Evolutionary conservation across 37 sponge, comb jelly and placozoan species (phyloP), one percentile per base, ranked within the genome.

Genomic region (Cliona cf. orientalis): DNA sequence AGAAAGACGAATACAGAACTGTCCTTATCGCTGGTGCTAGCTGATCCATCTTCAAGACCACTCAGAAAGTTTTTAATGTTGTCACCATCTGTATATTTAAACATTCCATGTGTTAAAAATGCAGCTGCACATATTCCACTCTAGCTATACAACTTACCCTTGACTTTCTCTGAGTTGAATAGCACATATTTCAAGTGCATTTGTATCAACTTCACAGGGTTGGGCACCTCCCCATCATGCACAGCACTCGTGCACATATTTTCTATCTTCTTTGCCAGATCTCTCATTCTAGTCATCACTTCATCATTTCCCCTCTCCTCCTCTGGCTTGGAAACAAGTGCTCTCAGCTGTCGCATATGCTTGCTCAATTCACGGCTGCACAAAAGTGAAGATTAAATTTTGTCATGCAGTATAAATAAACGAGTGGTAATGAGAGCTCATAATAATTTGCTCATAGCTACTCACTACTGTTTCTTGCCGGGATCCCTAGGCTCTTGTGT

Each of bases 41-140:
- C 82, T 5, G 82, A 81, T 22, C 72, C 53, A 46, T 81, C 82
- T 64, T 81, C 82, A 35, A 81, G 34, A 6, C 82, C 82, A 72
- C n/a, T 61, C 46, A 81, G 72, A 59, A 81, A 81, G 40, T 59
- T 71, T 64, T 72, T 71, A 2, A 71, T 53, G 41, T 81, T 81
- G 35, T 81, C 58, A 22, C 34, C 82, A 71, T 81, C 82, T 61
- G 29, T 26, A 61, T 22, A 61, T 21, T 26, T 14, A 7, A 61
- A 6, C 6, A n/a, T 35, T n/a, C 28, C 9, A 12, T 36, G 35
- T 35, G 70, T n/a, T 4, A 49, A 26, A 46, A 72, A 46, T 72
- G 35, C 23, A 11, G 12, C 17, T 11, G 12, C 41, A 35, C n/a
- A 9, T 37, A 5, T 38, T 34, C 7, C 38, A 37, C 69, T 11